Evolutionary conservation across 2,888 invertebrate genomes (phyloP).

Genomic region (Axea sp.): DNA sequence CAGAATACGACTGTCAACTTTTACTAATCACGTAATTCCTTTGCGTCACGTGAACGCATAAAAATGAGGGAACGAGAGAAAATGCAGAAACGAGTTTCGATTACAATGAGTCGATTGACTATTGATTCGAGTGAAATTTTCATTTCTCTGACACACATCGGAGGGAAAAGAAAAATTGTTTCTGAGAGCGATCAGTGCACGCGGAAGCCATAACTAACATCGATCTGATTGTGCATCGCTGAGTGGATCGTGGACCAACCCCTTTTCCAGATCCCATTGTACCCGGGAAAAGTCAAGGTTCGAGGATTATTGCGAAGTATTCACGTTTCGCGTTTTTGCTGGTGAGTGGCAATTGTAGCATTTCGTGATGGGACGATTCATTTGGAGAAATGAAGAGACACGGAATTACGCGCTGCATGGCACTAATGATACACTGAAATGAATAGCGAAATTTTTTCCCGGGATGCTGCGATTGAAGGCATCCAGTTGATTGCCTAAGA

Average conservation of each 20-base stretch:
- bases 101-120: not conserved
- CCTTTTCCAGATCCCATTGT: constrained; percentile 7
- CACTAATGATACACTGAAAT: constrained; percentile 33
- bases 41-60: too few species aligned
- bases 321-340: constrained; percentile 19
- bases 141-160: constrained; percentile 59
- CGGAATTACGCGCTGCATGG: constrained; percentile 32
- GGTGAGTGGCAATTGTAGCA: constrained; percentile 3
- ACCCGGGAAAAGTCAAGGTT: constrained; percentile 9
- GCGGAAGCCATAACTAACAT: constrained; percentile 14
- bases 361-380: constrained; percentile 31
- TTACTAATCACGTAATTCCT: too few species aligned
- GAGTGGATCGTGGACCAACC: constrained; percentile 13
- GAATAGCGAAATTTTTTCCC: constrained; percentile 36
- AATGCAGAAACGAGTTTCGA: too few species aligned
- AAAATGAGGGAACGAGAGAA: too few species aligned
- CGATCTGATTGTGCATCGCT: constrained; percentile 3
- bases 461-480: constrained; percentile 31
- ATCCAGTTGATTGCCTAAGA: constrained; percentile 42
- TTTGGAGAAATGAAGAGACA: constrained; percentile 22
- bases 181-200: not conserved
- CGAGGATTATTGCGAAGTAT: constrained; percentile 5
- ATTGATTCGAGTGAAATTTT: constrained; percentile 30
- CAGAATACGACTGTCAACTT: too few species aligned
- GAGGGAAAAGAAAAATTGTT: constrained; percentile 4